phyloP scores from a whole-genome alignment of 1,140 invertebrate genomes.

The Penaeus chinensis region DNA sequence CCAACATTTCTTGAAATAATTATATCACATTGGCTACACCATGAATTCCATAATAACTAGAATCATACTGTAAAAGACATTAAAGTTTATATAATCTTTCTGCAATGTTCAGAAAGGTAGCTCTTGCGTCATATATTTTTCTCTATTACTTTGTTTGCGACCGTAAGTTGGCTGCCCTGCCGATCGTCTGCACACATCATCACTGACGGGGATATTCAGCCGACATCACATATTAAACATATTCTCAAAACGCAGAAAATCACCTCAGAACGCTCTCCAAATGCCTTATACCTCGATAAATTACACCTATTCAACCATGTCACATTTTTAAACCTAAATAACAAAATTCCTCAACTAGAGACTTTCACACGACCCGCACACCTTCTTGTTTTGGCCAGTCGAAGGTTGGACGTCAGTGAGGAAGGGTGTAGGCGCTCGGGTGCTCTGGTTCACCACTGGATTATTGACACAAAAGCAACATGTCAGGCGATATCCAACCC shows the following conservation, averaged over 20 bases:
- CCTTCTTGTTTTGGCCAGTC: conserved; percentile 52
- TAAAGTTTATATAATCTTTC: neutral
- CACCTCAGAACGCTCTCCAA: no score
- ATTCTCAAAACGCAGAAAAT: no score
- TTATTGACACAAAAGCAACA: neutral
- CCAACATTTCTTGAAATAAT: no score
- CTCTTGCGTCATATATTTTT: neutral
- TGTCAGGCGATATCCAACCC: conserved; percentile 52
- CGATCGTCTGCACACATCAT: neutral
- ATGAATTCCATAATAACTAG: neutral
- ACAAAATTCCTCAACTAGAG: neutral
- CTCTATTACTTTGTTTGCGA: neutral
- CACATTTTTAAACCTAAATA: no score
- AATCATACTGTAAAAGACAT: neutral
- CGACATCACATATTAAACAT: neutral
- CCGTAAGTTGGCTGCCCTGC: neutral
- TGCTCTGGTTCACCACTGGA: conserved; percentile 31
- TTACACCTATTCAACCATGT: no score
- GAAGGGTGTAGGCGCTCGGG: neutral
- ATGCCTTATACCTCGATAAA: no score
- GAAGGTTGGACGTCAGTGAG: conserved; percentile 8
- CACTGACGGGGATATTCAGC: no score
- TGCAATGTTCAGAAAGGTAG: neutral
- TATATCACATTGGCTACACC: no score
- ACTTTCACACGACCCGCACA: neutral